A percentile compares a stretch with the other conserved stretches of the same genome.
Conservation (phyloP, 2,113 vertebrate genomes). For the Poecile atricapillus region DNA sequence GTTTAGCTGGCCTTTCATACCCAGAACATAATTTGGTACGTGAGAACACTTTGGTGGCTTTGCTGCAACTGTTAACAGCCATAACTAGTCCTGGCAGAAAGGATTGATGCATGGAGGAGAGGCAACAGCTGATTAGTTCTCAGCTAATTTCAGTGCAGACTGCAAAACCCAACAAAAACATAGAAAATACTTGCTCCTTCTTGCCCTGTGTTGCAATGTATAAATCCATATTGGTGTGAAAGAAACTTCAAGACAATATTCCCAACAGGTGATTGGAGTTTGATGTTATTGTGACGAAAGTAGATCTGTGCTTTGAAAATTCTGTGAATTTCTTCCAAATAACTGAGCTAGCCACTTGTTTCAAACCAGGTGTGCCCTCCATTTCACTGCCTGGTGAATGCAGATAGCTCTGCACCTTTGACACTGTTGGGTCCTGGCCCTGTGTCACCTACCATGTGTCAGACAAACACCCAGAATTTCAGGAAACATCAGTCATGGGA, state of each 20-base stretch:
- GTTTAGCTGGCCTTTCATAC: not conserved
- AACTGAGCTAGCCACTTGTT: accelerated
- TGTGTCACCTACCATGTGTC: not conserved
- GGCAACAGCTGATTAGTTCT: not conserved
- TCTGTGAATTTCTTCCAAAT: not conserved
- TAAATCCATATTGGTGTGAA: not conserved
- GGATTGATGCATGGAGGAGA: not conserved
- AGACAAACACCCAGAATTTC: not conserved
- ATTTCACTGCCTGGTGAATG: not conserved
- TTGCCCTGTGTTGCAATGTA: not conserved
- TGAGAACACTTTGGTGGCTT: not conserved
- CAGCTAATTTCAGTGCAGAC: not conserved
- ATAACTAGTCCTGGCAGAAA: not conserved
- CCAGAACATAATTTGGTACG: not conserved
- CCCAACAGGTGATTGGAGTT: accelerated
- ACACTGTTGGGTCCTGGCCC: not conserved
- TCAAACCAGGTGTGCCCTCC: not conserved
- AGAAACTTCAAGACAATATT: not conserved
- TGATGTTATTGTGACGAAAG: accelerated
- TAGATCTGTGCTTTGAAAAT: not conserved
- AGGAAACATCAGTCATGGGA: not conserved
- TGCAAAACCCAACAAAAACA: not conserved
- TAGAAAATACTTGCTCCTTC: not conserved
- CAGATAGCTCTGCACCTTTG: not conserved
- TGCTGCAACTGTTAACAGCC: not conserved